phyloP scores from a whole-genome alignment of 1,140 invertebrate genomes.

The Aphelenchoides fujianensis region DNA sequence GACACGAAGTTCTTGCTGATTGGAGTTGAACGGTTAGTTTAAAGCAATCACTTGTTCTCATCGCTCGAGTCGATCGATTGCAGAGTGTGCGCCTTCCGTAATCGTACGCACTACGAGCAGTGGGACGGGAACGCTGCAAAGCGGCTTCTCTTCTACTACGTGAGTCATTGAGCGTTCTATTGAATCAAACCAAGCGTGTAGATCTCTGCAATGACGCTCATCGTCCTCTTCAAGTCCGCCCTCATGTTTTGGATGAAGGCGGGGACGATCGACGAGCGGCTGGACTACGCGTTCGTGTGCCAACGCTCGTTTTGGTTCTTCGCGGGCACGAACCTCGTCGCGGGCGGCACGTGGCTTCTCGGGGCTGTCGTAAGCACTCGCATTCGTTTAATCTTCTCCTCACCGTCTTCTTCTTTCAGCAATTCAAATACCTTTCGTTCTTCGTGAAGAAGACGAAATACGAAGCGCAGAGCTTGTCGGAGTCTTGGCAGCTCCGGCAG shows the following conservation, averaged over 20 bases:
- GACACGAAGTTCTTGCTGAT: background rate
- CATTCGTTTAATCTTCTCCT: background rate
- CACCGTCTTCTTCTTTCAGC: background rate
- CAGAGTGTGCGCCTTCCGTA: background rate
- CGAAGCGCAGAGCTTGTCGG: background rate
- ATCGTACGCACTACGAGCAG: background rate
- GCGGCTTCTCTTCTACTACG: background rate
- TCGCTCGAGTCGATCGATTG: too few species aligned
- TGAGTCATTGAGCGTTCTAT: background rate
- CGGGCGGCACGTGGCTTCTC: background rate
- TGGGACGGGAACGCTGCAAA: background rate
- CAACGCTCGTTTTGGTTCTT: background rate
- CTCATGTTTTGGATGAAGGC: background rate
- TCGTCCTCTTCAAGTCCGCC: background rate
- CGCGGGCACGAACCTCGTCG: background rate
- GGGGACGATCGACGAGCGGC: background rate
- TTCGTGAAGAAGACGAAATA: background rate
- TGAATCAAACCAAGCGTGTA: too few species aligned
- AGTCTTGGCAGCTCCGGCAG: background rate
- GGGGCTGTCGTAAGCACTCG: background rate
- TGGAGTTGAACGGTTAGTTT: background rate
- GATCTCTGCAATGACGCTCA: background rate
- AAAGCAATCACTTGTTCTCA: background rate
- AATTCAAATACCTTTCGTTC: background rate
- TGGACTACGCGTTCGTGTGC: background rate